Evolutionary conservation across 2,888 invertebrate species (phyloP).

Genomic region (Aquatica leii): DNA sequence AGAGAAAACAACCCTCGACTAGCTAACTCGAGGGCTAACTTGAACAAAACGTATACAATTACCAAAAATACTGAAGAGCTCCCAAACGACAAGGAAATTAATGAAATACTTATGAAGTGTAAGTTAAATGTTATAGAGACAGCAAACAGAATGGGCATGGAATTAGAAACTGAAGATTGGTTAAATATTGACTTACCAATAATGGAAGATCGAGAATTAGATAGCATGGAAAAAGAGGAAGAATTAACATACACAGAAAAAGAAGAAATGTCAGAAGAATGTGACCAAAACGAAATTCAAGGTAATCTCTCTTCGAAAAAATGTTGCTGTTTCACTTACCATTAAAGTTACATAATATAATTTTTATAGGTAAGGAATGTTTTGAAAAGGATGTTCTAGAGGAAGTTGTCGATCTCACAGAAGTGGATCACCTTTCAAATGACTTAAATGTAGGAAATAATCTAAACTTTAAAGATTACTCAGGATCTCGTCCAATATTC

Average conservation of each 20-base stretch:
- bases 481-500: background rate
- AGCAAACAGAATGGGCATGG: background rate
- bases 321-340: no score
- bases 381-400: background rate
- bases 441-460: background rate
- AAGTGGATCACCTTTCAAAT: background rate
- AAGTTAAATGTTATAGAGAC: no score
- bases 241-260: no score
- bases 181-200: background rate
- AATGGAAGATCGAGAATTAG: background rate
- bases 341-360: no score
- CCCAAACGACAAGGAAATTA: no score
- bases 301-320: background rate
- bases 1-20: slow-evolving; percentile 1
- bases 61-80: background rate
- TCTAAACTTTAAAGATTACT: background rate
- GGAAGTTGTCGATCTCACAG: background rate
- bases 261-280: background rate
- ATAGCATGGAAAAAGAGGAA: no score
- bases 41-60: background rate
- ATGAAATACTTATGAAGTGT: no score
- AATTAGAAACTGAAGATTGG: background rate
- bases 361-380: background rate
- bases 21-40: background rate
- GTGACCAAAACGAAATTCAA: background rate